Conservation (phyloP, 2,888 invertebrate genomes). For the Drosophila percnosoma region DNA sequence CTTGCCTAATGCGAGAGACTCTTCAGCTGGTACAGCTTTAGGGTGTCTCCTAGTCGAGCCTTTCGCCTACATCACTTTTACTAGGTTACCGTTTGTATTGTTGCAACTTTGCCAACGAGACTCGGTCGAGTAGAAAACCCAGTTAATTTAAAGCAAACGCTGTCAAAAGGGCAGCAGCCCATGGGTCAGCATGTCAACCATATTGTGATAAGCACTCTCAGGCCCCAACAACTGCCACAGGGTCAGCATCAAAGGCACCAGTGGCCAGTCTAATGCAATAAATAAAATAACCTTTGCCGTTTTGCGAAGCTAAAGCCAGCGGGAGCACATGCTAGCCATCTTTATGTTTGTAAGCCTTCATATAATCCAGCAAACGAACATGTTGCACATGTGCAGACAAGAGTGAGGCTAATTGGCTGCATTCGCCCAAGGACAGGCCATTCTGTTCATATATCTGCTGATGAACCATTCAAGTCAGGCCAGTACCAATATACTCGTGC, state of each 20-base stretch:
- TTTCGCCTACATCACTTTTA: background rate
- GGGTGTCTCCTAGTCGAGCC: background rate
- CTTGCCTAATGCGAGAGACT: background rate
- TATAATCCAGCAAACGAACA: conserved; percentile 54
- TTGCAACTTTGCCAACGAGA: conserved; percentile 27
- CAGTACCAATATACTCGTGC: background rate
- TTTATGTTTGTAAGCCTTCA: conserved; percentile 61
- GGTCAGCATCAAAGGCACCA: conserved; percentile 24
- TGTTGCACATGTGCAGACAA: conserved; percentile 25
- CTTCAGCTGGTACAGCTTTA: background rate
- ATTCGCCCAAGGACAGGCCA: conserved; percentile 1
- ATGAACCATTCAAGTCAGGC: conserved; percentile 17
- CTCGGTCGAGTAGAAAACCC: conserved; percentile 47
- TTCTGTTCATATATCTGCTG: conserved; percentile 5
- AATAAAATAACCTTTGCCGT: conserved; percentile 62
- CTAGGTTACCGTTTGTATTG: conserved; percentile 5
- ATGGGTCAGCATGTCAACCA: conserved; percentile 56
- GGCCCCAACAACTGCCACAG: background rate
- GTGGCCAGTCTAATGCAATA: conserved; percentile 56
- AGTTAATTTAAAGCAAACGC: conserved; percentile 54
- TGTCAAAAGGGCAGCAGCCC: conserved; percentile 38
- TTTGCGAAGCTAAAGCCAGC: conserved; percentile 24
- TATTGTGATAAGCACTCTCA: conserved; percentile 54
- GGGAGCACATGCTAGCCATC: conserved; percentile 58
- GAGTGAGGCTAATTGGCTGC: conserved; percentile 38